Evolutionary conservation across 1,140 invertebrate species (phyloP), one percentile per base, ranked within the genome.

Genomic region (Battus philenor): DNA sequence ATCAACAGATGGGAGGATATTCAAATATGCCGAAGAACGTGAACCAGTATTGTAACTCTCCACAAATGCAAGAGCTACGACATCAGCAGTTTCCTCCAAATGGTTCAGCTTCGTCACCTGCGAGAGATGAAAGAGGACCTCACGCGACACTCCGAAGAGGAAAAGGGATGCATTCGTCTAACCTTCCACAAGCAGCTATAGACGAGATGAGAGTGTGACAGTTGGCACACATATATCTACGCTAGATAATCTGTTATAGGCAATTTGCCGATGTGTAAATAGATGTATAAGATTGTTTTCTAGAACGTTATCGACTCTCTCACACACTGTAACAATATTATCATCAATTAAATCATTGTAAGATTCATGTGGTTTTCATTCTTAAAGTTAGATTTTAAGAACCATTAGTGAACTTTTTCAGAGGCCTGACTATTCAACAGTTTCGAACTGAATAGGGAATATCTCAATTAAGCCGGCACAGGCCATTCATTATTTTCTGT

Each of bases 151-250:
- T 87, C 6, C 73, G 84, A 27, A 63, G 79, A 30, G 76, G 77
- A 1, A 85, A 80, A 43, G 41, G 68, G 7, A 50, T 75, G 38
- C 75, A 70, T 30, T 59, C 73, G 4, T 59, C 74, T 15, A 78
- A 63, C 46, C 87, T 93, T 54, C 92, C 92, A 11, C 92, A 93
- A 63, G 91, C 92, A 22, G 90, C 92, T 22, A 93, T 94, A 68
- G 92, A 91, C 66, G 93, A 94, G 86, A 94, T 94, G 93, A 87
- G 93, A 77, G 93, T 94, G 89, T 94, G 93, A 94, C 92, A 90
- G 85, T 63, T 66, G 64, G 12, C 30, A 51, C 49, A 67, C 54
- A 61, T 11, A 0, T 33, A 58, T 44, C 48, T 54, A 54, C 39
- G 39, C 62, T 54, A 53, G 24, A 16, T 27, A 4, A n/a, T 27